Evolutionary conservation across 2,113 vertebrate genomes (phyloP).

Genomic region (Pleuronectes platessa): DNA sequence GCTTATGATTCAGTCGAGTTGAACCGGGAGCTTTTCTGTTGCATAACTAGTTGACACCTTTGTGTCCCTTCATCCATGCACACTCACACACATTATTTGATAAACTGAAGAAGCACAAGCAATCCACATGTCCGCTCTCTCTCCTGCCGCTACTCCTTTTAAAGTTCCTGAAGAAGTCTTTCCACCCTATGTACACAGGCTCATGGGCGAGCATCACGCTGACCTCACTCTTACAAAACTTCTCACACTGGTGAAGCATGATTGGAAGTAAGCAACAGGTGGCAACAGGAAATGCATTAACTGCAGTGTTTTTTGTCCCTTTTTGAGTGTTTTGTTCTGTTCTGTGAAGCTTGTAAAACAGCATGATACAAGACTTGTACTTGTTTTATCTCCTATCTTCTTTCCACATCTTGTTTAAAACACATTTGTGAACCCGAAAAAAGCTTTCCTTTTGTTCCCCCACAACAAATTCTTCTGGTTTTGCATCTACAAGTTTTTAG

Average conservation of each 20-base stretch:
- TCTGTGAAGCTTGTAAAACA: not conserved
- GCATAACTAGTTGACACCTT: conserved; percentile 65
- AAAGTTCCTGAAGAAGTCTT: not conserved
- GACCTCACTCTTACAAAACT: conserved; percentile 14
- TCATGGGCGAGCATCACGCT: conserved; percentile 11
- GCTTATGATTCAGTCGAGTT: conserved; percentile 66
- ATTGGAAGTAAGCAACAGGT: conserved; percentile 35
- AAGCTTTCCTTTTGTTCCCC: conserved; percentile 5
- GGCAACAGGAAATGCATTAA: conserved; percentile 15
- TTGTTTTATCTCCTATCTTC: not conserved
- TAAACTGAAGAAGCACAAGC: conserved; percentile 26
- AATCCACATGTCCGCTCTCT: not conserved
- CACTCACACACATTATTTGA: conserved; percentile 34
- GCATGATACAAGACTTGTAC: not conserved
- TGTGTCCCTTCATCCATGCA: conserved; percentile 46
- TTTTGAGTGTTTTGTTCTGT: not conserved
- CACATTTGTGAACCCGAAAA: conserved; percentile 2
- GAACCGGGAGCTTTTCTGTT: conserved; percentile 55
- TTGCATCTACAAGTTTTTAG: not conserved
- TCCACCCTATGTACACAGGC: not conserved
- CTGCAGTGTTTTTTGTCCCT: not conserved
- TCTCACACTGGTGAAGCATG: not conserved
- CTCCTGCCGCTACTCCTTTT: not conserved
- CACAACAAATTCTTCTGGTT: not conserved
- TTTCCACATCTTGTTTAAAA: conserved; percentile 24